A percentile compares a stretch with the other conserved stretches of the same genome.
Conservation (phyloP, 2,888 invertebrate species). For the Schizaphis graminum region DNA sequence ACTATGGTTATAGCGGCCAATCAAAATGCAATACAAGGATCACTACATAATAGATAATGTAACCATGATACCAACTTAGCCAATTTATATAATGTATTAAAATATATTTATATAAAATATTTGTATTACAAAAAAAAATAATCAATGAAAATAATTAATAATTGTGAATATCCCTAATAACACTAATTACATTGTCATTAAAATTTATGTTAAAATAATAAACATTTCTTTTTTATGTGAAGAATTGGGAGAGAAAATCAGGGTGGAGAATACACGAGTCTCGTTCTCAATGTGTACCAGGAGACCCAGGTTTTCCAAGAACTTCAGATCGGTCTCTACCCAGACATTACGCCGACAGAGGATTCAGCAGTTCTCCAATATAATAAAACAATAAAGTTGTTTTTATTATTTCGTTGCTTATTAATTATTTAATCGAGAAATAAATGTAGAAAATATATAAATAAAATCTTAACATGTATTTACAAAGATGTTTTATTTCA, state of each 20-base stretch:
- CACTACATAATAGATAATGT: too few species aligned
- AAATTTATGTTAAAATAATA: not conserved
- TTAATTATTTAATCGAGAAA: constrained; percentile 18
- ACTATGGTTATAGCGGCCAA: too few species aligned
- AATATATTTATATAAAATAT: not conserved
- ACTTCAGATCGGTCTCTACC: constrained; percentile 75
- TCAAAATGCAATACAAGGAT: too few species aligned
- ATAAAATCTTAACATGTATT: constrained; percentile 19
- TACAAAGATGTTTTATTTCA: not conserved
- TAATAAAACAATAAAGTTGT: constrained; percentile 53
- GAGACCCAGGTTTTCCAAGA: constrained; percentile 80
- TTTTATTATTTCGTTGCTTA: constrained; percentile 15
- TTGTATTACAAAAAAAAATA: not conserved
- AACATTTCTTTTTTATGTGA: constrained; percentile 59
- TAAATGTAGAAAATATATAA: constrained; percentile 52
- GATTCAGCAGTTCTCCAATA: constrained; percentile 79
- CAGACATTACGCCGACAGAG: constrained; percentile 80
- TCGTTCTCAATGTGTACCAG: constrained; percentile 76
- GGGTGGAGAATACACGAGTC: constrained; percentile 79
- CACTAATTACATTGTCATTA: not conserved
- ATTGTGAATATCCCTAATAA: not conserved
- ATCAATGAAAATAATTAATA: not conserved
- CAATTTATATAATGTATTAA: not conserved
- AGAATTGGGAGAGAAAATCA: constrained; percentile 85
- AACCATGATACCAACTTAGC: too few species aligned